Percentiles rank a stretch among this genome's conserved stretches.
Conservation (phyloP, 2,113 vertebrate genomes). For the Cairina moschata region DNA sequence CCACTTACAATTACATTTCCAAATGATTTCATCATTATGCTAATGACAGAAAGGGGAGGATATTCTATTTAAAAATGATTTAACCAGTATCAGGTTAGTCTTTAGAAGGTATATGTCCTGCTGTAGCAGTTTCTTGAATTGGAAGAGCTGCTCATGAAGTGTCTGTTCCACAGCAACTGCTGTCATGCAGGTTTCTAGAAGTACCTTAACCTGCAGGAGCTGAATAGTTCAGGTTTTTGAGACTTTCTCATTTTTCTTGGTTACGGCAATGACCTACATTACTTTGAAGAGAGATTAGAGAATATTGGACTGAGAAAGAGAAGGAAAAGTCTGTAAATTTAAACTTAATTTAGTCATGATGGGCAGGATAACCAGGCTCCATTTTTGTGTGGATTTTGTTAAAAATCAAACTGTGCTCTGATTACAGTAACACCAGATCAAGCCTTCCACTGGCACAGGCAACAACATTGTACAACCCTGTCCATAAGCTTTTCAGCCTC, state of each 20-base stretch:
- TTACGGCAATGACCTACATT: neutral
- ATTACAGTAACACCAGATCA: neutral
- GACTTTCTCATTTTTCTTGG: neutral
- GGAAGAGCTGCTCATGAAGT: neutral
- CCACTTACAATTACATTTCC: neutral
- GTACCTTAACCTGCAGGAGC: neutral
- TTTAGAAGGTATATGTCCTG: neutral
- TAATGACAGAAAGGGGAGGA: neutral
- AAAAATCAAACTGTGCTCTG: neutral
- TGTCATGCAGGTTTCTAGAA: neutral
- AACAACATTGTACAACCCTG: rapidly evolving
- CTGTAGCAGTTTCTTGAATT: neutral
- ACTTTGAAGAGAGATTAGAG: neutral
- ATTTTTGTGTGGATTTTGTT: neutral
- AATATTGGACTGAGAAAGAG: neutral
- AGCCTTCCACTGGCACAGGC: neutral
- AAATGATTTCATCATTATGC: neutral
- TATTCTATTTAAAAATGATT: neutral
- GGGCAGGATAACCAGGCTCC: neutral
- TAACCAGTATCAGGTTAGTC: neutral
- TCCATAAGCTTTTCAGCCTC: neutral
- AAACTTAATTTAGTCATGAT: neutral
- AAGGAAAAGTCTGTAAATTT: neutral
- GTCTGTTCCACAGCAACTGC: neutral
- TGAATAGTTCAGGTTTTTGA: neutral